Evolutionary conservation across 2,797 vertebrate genomes (phyloP), one percentile per base, ranked within the genome.

Genomic region (Poeciliopsis infans): DNA sequence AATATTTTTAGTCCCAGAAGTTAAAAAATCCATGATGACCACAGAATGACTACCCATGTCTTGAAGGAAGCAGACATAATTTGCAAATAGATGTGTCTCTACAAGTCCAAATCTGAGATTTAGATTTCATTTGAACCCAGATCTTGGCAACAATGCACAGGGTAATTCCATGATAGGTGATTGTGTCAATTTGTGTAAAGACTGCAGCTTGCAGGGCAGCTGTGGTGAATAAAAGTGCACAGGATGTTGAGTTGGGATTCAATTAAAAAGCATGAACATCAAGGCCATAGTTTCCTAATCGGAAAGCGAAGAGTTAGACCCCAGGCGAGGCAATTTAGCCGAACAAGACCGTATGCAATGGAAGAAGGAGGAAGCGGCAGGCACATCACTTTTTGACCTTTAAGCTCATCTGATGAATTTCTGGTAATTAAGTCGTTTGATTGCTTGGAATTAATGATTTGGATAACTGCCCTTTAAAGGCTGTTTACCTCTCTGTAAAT

Each of bases 401-500:
- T 96, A 96, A 96, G 95, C 95, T 94, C 94, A 96, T 96, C 95
- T 96, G 95, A 96, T 96, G 95, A 96, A 96, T 96, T 96, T 96
- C 95, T 96, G 95, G 95, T 96, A 96, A 96, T 96, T 96, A 96
- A 96, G 95, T 92, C 90, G 85, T 96, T 96, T 96, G 95, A 96
- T 96, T 96, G 95, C 94, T 91, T 94, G 92, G 94, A 96, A 96
- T 96, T 96, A 96, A 96, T 95, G 95, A 95, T 95, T 96, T 96
- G 95, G 95, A 96, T 96, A 96, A 96, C 95, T 96, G 95, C 95
- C 95, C 95, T 96, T 96, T 96, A 96, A 96, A 96, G 94, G 94
- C 94, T 96, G 95, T 96, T 96, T 96, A 96, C 95, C 94, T 96
- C 96, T 95, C 94, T 94, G 95, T 96, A 96, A 96, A 96, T 96